Evolutionary conservation across 2,888 invertebrate genomes (phyloP).

Genomic region (Venusia cambrica): DNA sequence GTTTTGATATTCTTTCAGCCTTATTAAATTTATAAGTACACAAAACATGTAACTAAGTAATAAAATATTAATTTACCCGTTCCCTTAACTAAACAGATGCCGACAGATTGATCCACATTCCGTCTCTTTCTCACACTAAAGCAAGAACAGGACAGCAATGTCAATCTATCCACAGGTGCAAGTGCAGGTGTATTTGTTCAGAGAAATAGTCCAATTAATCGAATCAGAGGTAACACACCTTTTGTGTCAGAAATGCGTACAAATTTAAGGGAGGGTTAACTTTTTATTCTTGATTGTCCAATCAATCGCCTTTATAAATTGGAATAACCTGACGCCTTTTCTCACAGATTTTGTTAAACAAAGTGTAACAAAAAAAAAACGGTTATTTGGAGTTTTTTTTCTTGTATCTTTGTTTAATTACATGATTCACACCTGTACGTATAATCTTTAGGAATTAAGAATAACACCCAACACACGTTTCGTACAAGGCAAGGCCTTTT

Average conservation of each 20-base stretch:
- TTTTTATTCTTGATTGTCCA: slow-evolving; percentile 39
- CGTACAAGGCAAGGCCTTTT: no score
- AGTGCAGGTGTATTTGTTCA: slow-evolving; percentile 62
- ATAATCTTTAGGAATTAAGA: no score
- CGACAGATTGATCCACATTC: slow-evolving; percentile 2
- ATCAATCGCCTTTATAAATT: slow-evolving; percentile 38
- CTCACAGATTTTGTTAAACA: no score
- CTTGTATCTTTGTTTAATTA: no score
- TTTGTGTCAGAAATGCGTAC: slow-evolving; percentile 31
- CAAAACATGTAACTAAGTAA: no score
- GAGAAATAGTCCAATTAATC: slow-evolving; percentile 56
- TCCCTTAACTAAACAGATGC: slow-evolving; percentile 7
- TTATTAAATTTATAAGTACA: no score
- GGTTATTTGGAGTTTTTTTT: no score
- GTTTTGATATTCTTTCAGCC: no score
- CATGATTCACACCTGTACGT: no score
- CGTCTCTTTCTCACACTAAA: slow-evolving; percentile 30
- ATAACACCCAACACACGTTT: no score
- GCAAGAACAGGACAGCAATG: slow-evolving; percentile 15
- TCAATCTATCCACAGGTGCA: slow-evolving; percentile 42
- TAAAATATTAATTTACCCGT: no score
- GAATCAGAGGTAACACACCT: slow-evolving; percentile 30
- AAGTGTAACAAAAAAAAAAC: no score
- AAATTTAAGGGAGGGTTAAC: slow-evolving; percentile 34
- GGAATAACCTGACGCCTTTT: slow-evolving; percentile 26